phyloP scores from a whole-genome alignment of 1,140 invertebrate genomes.

The Heterodera carotae region DNA sequence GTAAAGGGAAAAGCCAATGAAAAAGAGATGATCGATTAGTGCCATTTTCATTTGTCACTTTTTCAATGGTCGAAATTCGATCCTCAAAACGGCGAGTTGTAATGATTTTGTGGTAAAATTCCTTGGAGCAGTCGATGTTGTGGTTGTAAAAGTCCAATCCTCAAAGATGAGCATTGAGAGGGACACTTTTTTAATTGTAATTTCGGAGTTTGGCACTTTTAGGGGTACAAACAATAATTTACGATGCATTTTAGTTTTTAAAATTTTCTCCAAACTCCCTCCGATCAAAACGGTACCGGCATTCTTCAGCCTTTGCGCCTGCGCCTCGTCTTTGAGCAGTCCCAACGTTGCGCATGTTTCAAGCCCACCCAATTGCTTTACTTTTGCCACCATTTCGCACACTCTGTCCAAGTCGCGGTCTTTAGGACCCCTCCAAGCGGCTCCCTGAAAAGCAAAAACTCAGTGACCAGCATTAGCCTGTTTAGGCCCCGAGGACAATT shows the following conservation, averaged over 20 bases:
- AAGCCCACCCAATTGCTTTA: constrained; percentile 26
- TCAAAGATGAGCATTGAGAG: constrained; percentile 6
- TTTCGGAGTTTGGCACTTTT: neutral
- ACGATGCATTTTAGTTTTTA: too few relatives aligned
- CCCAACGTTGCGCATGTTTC: constrained; percentile 26
- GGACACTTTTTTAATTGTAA: neutral
- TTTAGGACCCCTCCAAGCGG: constrained; percentile 25
- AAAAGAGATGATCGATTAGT: neutral
- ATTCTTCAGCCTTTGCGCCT: constrained; percentile 20
- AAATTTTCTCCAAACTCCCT: too few relatives aligned
- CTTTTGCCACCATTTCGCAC: constrained; percentile 29
- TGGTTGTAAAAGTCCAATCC: constrained; percentile 28
- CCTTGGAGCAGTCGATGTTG: constrained; percentile 31
- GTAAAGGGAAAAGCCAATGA: too few relatives aligned
- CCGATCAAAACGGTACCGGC: neutral
- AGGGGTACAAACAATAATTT: too few relatives aligned
- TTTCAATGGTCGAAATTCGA: constrained; percentile 26
- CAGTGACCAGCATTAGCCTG: neutral
- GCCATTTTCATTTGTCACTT: constrained; percentile 4
- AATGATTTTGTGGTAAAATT: constrained; percentile 28
- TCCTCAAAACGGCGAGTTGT: constrained; percentile 30
- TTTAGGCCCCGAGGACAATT: neutral
- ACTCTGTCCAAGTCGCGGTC: constrained; percentile 21
- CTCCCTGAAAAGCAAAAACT: constrained; percentile 9
- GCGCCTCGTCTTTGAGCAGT: constrained; percentile 24